Evolutionary conservation across 2,113 vertebrate species (phyloP), one percentile per base, ranked within the genome.

Genomic region (Trochalopteron elliotii): DNA sequence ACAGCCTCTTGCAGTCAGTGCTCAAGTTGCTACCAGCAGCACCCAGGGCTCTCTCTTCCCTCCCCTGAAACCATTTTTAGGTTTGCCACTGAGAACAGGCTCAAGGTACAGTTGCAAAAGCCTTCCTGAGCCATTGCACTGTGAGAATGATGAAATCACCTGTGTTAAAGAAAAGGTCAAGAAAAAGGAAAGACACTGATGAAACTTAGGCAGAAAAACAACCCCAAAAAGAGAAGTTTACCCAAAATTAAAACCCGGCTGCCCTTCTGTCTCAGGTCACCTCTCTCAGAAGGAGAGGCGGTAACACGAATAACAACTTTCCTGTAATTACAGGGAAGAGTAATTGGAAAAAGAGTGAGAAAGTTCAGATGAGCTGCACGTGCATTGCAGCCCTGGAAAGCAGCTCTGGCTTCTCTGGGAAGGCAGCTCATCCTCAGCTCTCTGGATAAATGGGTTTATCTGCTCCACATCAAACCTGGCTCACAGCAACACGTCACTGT

Each of bases 51-150:
- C 57, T 35, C 39, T 69, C 60, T 45, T 45, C 65, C 80, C 89
- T 70, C 27, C 50, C 70, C 59, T 44, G 24, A 83, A 63, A 68
- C 33, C 45, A 56, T 39, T 89, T 49, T 52, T 33, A 31, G 70
- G 75, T 68, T 90, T 91, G 44, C 44, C 65, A 60, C 50, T 8
- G 80, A 72, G 50, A 57, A 65, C 35, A 61, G 12, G 49, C 78
- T 79, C 10, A 10, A 91, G 78, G 59, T 60, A 12, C 30, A 44
- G 53, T 78, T 92, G 92, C 92, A 92, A 95, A 96, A 96, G 75
- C 47, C 3, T 18, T 56, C 60, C 77, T 52, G 72, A 59, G 11
- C 37, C 42, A 39, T 55, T 83, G 79, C 90, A 7, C 84, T 83
- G 15, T 35, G 40, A 86, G 47, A 35, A 44, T 74, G 74, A 81